These are phyloP conservation scores for Synergus gifuensis DNA, from an alignment of 2,888 invertebrate species.

Conservation along the genomic window DNA sequence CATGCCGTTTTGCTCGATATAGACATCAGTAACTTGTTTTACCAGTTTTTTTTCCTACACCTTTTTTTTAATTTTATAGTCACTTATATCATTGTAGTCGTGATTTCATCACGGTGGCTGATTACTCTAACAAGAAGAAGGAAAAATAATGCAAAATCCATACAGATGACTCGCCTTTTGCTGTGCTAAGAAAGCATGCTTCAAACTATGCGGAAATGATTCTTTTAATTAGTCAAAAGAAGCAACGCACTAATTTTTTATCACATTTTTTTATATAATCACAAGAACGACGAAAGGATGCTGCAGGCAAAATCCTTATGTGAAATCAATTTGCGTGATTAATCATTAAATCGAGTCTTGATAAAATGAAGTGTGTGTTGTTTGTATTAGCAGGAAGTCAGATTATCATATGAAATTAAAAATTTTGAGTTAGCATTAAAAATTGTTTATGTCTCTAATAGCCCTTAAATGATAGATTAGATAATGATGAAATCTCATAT, in stretches of 20 bases:
- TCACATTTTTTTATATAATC: not conserved
- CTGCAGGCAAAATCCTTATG: too few relatives aligned
- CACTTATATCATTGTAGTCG: not conserved
- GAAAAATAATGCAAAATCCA: not conserved
- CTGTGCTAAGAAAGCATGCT: not conserved
- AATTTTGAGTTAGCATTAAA: not conserved
- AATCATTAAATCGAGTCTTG: not conserved
- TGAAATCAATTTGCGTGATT: too few relatives aligned
- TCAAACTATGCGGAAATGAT: not conserved
- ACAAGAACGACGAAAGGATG: too few relatives aligned
- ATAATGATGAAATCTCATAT: conserved; percentile 37
- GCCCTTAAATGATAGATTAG: conserved; percentile 13
- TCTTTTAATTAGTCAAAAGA: not conserved
- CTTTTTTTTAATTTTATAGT: not conserved
- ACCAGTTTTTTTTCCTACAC: conserved; percentile 6
- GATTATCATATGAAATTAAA: not conserved
- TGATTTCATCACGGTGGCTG: conserved; percentile 2
- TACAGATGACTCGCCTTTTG: not conserved
- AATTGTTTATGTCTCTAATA: not conserved
- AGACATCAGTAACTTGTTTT: conserved; percentile 16
- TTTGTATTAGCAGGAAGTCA: not conserved
- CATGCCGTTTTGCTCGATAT: not conserved
- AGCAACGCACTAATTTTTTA: not conserved
- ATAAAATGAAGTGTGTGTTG: not conserved
- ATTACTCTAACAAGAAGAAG: not conserved